phyloP scores from a whole-genome alignment of 2,113 vertebrate species.

The Damaliscus lunatus region DNA sequence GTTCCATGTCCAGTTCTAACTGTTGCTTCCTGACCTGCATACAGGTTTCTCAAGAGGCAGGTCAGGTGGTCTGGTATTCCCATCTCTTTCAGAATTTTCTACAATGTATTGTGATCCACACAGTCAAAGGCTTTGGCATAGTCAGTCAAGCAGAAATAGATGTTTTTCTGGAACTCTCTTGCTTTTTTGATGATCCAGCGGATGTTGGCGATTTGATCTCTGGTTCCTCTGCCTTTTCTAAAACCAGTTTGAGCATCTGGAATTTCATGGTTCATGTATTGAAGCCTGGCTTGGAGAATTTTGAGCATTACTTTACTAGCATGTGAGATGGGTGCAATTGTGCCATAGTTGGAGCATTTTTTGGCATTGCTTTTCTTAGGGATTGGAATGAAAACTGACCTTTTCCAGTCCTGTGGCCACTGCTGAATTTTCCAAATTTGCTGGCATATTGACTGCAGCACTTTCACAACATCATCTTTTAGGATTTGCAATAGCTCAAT shows the following conservation, averaged over 20 bases:
- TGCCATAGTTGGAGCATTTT: neutral
- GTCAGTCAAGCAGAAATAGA: neutral
- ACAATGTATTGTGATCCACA: too few relatives aligned
- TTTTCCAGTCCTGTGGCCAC: neutral
- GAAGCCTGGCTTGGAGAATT: neutral
- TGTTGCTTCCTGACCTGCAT: too few relatives aligned
- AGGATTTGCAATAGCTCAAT: neutral
- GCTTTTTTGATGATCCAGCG: accelerated
- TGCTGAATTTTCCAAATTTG: neutral
- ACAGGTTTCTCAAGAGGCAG: too few relatives aligned
- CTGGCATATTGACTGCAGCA: neutral
- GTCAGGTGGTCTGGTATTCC: too few relatives aligned
- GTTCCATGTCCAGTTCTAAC: too few relatives aligned
- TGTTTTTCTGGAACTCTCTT: neutral
- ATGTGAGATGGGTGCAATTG: neutral
- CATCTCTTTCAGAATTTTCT: too few relatives aligned
- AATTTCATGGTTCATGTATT: neutral
- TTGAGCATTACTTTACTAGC: neutral
- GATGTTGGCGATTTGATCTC: neutral
- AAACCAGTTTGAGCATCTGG: neutral
- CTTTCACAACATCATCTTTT: neutral
- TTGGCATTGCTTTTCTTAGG: neutral
- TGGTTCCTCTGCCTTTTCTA: neutral
- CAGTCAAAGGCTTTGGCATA: too few relatives aligned
- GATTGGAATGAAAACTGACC: neutral